These are phyloP conservation scores for Scortum barcoo DNA, from an alignment of 2,113 vertebrate species.

Conservation along the genomic window DNA sequence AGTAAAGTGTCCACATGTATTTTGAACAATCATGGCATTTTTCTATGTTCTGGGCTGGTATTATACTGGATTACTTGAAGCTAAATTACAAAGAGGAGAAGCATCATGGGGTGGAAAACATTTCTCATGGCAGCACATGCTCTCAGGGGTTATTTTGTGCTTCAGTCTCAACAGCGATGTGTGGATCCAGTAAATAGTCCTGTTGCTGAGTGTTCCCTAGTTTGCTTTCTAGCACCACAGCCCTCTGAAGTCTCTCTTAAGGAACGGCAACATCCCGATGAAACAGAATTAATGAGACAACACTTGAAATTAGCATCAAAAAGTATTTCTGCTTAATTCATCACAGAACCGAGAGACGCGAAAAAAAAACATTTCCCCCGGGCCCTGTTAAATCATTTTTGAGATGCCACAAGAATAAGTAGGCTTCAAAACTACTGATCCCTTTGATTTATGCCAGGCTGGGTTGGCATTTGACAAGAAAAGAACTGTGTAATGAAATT, in stretches of 20 bases:
- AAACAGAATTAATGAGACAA: slow-evolving; percentile 73
- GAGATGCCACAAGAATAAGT: slow-evolving; percentile 59
- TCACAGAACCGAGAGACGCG: slow-evolving; percentile 44
- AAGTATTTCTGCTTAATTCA: slow-evolving; percentile 67
- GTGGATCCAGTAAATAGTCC: slow-evolving; percentile 33
- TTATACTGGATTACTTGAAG: slow-evolving; percentile 8
- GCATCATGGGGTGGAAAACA: slow-evolving; percentile 26
- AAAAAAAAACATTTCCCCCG: slow-evolving; percentile 44
- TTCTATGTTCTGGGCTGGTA: slow-evolving; percentile 5
- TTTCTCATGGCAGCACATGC: slow-evolving; percentile 10
- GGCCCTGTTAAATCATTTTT: slow-evolving; percentile 57
- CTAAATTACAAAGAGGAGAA: slow-evolving; percentile 31
- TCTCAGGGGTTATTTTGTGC: slow-evolving; percentile 19
- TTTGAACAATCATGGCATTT: slow-evolving; percentile 6
- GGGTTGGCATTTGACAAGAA: slow-evolving; percentile 47
- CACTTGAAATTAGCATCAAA: slow-evolving; percentile 69
- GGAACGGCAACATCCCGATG: slow-evolving; percentile 46
- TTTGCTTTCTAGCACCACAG: slow-evolving; percentile 46
- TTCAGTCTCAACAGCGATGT: slow-evolving; percentile 23
- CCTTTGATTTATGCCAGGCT: slow-evolving; percentile 43
- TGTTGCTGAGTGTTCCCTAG: slow-evolving; percentile 33
- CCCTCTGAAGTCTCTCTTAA: slow-evolving; percentile 59
- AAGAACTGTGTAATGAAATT: slow-evolving; percentile 41
- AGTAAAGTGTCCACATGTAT: background rate
- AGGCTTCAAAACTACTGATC: slow-evolving; percentile 35